phyloP scores from a whole-genome alignment of 2,888 invertebrate genomes.

The Meliscaeva auricollis region DNA sequence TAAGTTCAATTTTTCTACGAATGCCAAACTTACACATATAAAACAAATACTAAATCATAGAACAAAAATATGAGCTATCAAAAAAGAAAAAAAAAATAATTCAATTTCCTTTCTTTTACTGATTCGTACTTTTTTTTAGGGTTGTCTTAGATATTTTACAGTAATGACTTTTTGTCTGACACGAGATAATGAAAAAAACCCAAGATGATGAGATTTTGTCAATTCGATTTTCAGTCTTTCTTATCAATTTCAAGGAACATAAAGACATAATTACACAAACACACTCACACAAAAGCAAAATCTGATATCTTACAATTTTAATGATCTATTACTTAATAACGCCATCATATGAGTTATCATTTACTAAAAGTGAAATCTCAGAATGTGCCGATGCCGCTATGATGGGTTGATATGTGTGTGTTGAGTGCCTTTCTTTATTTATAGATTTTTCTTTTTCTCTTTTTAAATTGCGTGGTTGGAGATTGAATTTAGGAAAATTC shows the following conservation, averaged over 20 bases:
- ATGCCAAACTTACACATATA: not conserved
- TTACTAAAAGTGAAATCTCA: not conserved
- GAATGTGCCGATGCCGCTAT: not conserved
- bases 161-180: conserved; percentile 22
- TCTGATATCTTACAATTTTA: not conserved
- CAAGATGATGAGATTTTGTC: conserved; percentile 13
- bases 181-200: conserved; percentile 8
- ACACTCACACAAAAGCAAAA: not conserved
- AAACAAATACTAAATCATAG: not conserved
- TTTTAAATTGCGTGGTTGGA: not conserved
- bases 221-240: not conserved
- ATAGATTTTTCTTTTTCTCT: too few relatives aligned
- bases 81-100: conserved; percentile 1
- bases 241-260: conserved; percentile 3
- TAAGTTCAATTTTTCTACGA: not conserved
- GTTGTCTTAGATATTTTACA: not conserved
- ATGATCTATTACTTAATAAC: conserved; percentile 23
- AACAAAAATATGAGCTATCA: too few relatives aligned
- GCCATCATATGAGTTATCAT: conserved; percentile 13
- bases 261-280: not conserved
- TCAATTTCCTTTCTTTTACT: conserved; percentile 24
- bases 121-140: not conserved
- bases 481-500: not conserved
- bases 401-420: not conserved
- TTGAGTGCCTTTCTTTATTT: not conserved